Evolutionary conservation across 1,140 invertebrate genomes (phyloP).

Genomic region (Bradysia coprophila): DNA sequence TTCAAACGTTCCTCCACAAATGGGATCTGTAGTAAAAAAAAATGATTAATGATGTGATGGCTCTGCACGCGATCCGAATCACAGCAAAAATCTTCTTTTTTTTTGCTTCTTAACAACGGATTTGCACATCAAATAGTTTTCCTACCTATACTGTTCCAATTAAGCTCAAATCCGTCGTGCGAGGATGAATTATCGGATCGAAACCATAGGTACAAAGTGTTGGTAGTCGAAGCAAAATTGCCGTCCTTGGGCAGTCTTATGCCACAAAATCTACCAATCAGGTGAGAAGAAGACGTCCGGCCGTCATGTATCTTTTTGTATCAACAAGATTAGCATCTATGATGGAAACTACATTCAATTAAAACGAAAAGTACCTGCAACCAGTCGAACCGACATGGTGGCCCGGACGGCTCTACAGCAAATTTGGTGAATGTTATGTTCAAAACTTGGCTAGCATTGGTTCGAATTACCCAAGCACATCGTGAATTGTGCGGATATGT

Average conservation of each 20-base stretch:
- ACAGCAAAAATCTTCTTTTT: too few species aligned
- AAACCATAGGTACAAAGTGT: constrained; percentile 60
- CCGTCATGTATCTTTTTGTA: constrained; percentile 59
- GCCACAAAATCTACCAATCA: constrained; percentile 63
- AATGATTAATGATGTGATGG: too few species aligned
- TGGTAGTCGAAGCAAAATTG: constrained; percentile 49
- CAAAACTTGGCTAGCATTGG: constrained; percentile 41
- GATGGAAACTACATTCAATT: too few species aligned
- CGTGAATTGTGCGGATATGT: constrained; percentile 40
- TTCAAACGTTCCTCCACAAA: constrained; percentile 48
- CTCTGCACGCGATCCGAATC: too few species aligned
- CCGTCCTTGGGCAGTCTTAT: constrained; percentile 39
- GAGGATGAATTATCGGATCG: constrained; percentile 42
- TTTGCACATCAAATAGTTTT: too few species aligned
- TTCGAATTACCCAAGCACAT: constrained; percentile 66
- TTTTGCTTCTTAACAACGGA: too few species aligned
- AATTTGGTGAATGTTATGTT: constrained; percentile 63
- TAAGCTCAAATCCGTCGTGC: constrained; percentile 46
- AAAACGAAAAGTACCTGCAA: too few species aligned
- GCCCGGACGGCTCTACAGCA: constrained; percentile 38
- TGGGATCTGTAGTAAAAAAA: too few species aligned
- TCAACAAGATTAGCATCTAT: too few species aligned
- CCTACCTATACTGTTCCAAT: constrained; percentile 50
- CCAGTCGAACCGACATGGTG: constrained; percentile 47
- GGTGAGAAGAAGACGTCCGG: constrained; percentile 36